Evolutionary conservation across 2,888 invertebrate species (phyloP).

Genomic region (Antheraea yamamai): DNA sequence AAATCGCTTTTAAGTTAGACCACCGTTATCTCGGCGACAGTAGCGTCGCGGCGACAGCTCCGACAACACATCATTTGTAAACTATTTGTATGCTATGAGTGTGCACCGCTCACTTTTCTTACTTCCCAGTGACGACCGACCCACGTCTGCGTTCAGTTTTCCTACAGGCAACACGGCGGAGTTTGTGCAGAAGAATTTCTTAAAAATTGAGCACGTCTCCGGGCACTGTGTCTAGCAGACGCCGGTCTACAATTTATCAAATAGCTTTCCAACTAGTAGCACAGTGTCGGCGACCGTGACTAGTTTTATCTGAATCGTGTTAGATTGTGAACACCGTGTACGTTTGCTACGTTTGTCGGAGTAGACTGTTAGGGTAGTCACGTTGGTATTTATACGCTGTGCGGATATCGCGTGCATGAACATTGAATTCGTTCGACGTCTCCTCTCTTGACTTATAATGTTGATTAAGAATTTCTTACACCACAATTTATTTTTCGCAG

Average conservation of each 20-base stretch:
- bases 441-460: slow-evolving; percentile 11
- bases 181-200: slow-evolving; percentile 12
- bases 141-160: slow-evolving; percentile 23
- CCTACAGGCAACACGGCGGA: slow-evolving; percentile 16
- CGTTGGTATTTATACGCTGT: slow-evolving; percentile 11
- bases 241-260: slow-evolving; percentile 4
- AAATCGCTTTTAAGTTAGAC: slow-evolving; percentile 22
- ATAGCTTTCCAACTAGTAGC: slow-evolving; percentile 6
- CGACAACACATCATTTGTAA: slow-evolving; percentile 76
- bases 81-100: slow-evolving; percentile 82
- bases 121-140: slow-evolving; percentile 71
- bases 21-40: slow-evolving; percentile 21
- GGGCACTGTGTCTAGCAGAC: slow-evolving; percentile 12
- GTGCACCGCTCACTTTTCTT: slow-evolving; percentile 75
- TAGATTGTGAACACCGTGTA: background rate
- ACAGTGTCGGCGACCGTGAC: background rate
- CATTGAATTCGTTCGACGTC: slow-evolving; percentile 9
- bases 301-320: background rate
- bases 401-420: slow-evolving; percentile 8
- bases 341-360: background rate
- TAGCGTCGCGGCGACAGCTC: slow-evolving; percentile 45
- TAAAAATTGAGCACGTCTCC: slow-evolving; percentile 16
- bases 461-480: slow-evolving; percentile 2
- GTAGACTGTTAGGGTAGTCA: slow-evolving; percentile 9
- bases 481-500: background rate